Conservation (phyloP, 30 jellyfish, hydroid and myxozoan species). For the Morbakka virulenta region DNA sequence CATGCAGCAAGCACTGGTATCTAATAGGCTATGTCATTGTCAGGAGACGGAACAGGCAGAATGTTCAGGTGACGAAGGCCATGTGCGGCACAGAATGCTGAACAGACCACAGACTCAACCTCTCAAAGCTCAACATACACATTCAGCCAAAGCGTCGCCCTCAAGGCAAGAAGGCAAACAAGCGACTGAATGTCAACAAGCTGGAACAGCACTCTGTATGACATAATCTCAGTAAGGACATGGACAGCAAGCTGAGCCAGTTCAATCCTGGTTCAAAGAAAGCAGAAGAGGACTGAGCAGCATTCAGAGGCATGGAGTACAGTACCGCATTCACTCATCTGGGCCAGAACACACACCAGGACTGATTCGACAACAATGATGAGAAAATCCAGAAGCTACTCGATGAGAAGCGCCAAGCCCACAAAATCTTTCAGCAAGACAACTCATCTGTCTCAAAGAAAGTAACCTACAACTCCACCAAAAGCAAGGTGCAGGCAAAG, state of each 20-base stretch:
- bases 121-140: neutral
- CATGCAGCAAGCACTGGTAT: slow-evolving; percentile 53
- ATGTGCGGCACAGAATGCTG: slow-evolving; percentile 40
- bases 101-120: slow-evolving; percentile 24
- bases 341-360: slow-evolving; percentile 3
- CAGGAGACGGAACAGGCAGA: neutral
- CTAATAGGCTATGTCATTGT: slow-evolving; percentile 17
- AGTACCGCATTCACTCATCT: no score
- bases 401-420: no score
- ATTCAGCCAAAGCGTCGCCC: neutral
- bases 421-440: neutral
- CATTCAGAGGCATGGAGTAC: no score
- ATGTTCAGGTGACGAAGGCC: slow-evolving; percentile 5
- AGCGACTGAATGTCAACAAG: neutral
- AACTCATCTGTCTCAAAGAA: neutral
- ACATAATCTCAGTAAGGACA: neutral
- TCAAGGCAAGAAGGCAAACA: neutral
- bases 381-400: no score
- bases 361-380: no score
- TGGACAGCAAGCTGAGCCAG: no score
- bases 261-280: neutral
- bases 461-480: neutral
- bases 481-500: neutral
- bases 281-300: no score
- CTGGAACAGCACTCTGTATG: neutral